Percentiles rank a stretch among this genome's conserved stretches.
Evolutionary conservation across 2,797 vertebrate genomes (phyloP).

Genomic region (Ctenosaura bakeri): DNA sequence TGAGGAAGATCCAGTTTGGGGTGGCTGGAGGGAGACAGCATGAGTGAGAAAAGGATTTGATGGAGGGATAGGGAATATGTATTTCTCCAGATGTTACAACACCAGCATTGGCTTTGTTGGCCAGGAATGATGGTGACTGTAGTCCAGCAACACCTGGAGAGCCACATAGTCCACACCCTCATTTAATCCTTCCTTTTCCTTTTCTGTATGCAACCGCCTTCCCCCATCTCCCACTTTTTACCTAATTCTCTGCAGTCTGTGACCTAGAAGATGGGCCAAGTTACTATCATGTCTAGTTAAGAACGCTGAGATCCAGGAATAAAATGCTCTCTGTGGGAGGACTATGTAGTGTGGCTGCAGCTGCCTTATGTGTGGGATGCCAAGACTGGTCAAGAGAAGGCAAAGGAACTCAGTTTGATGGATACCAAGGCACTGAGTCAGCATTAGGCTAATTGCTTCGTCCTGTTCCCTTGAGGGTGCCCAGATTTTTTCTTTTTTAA

Average conservation of each 20-base stretch:
- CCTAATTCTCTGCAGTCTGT: no score
- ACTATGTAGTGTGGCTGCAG: background rate
- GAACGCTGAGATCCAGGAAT: background rate
- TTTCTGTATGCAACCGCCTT: background rate
- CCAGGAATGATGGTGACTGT: background rate
- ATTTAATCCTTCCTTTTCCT: background rate
- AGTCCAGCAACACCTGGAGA: background rate
- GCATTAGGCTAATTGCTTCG: background rate
- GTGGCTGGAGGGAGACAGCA: background rate
- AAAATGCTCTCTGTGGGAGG: no score
- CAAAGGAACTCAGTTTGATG: background rate
- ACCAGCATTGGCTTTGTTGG: background rate
- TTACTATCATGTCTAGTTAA: background rate
- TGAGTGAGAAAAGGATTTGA: background rate
- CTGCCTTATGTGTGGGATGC: background rate
- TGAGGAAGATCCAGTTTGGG: background rate
- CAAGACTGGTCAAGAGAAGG: background rate
- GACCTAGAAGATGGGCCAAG: background rate
- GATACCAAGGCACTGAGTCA: conserved; percentile 1
- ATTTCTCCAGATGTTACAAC: background rate
- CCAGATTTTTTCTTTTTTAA: background rate
- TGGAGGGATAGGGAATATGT: background rate
- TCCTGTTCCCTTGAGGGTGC: background rate
- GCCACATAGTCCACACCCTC: background rate
- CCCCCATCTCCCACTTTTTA: background rate